phyloP scores from a whole-genome alignment of 2,888 invertebrate species.

The Lasius fuliginosus region DNA sequence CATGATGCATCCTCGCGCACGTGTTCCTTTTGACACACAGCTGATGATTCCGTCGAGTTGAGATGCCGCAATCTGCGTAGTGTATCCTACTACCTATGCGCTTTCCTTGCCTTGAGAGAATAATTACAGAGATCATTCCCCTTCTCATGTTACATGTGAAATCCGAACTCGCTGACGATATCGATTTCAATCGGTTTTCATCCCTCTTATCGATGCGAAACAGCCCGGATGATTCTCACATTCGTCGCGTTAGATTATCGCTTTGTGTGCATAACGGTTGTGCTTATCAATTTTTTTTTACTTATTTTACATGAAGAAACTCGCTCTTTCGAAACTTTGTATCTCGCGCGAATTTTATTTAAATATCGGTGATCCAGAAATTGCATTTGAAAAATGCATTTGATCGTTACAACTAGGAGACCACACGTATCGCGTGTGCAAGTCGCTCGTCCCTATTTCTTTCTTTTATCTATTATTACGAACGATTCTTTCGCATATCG shows the following conservation, averaged over 20 bases:
- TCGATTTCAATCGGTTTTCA: constrained; percentile 12
- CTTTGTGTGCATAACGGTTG: constrained; percentile 9
- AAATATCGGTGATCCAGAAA: constrained; percentile 16
- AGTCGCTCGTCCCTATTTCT: constrained; percentile 39
- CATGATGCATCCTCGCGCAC: constrained; percentile 38
- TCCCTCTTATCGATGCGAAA: constrained; percentile 10
- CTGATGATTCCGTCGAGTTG: neutral
- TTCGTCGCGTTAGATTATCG: neutral
- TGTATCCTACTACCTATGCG: neutral
- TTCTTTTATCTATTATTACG: constrained; percentile 14
- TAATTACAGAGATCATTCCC: constrained; percentile 1
- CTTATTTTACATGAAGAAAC: constrained; percentile 12
- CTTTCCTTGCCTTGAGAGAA: neutral
- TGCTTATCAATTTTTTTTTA: constrained; percentile 22
- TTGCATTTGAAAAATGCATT: constrained; percentile 20
- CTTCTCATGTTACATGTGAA: neutral
- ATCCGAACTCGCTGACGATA: neutral
- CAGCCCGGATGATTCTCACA: neutral
- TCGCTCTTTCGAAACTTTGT: neutral
- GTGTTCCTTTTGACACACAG: constrained; percentile 7
- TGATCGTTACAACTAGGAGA: constrained; percentile 27
- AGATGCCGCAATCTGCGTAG: neutral
- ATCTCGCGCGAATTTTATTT: constrained; percentile 10
- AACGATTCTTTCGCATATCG: constrained; percentile 20
- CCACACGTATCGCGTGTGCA: constrained; percentile 26